Evolutionary conservation across 2,888 invertebrate genomes (phyloP).

Genomic region (Cancer borealis): DNA sequence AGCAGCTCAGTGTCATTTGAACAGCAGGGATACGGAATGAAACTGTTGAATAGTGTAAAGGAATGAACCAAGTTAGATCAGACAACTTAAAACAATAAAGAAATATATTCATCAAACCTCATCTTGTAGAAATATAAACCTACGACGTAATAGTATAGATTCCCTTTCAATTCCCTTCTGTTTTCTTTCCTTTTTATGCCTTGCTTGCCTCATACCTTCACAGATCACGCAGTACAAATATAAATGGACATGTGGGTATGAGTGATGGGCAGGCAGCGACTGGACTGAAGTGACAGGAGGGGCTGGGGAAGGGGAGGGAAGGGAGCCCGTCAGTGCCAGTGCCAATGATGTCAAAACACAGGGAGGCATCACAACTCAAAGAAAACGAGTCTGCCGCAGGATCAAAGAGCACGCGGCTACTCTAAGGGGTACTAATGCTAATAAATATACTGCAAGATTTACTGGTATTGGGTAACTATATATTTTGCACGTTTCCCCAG

Average conservation of each 20-base stretch:
- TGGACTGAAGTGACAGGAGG: not conserved
- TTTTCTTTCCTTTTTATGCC: not conserved
- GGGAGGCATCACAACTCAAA: not conserved
- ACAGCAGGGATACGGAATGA: too few species aligned
- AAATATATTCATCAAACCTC: too few species aligned
- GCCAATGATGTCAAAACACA: not conserved
- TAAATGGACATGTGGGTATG: not conserved
- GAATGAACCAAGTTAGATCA: too few species aligned
- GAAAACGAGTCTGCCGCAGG: conserved; percentile 1
- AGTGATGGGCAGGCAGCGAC: not conserved
- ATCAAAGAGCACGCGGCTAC: not conserved
- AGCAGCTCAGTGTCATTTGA: too few species aligned
- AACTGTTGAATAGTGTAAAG: too few species aligned
- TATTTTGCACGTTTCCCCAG: not conserved
- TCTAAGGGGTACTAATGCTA: not conserved
- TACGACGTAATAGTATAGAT: too few species aligned
- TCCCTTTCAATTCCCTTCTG: not conserved
- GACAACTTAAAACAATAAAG: too few species aligned
- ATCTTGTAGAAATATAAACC: too few species aligned
- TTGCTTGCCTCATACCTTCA: not conserved
- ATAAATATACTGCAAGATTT: not conserved
- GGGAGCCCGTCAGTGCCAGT: not conserved
- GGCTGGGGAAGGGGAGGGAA: not conserved
- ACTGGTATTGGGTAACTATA: not conserved
- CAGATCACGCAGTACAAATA: not conserved